A percentile compares a stretch with the other conserved stretches of the same genome.
Evolutionary conservation across 1,140 invertebrate genomes (phyloP).

Genomic region (Ceratosolen solmsi): DNA sequence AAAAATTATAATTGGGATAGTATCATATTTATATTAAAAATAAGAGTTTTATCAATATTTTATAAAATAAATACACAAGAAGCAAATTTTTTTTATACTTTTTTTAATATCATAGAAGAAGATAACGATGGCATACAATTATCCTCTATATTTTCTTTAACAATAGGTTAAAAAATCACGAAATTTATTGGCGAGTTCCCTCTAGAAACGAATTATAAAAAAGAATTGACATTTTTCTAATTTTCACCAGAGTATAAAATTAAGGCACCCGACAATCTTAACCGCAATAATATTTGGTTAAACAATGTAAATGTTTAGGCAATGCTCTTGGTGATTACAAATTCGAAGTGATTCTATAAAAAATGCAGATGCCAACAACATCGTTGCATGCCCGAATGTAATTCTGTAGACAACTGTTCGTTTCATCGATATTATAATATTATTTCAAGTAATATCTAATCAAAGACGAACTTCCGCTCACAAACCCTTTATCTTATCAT

Average conservation of each 20-base stretch:
- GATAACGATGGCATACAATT: conserved; percentile 24
- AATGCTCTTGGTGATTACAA: neutral
- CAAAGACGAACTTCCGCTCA: neutral
- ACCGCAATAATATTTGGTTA: neutral
- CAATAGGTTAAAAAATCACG: conserved; percentile 35
- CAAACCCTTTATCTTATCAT: neutral
- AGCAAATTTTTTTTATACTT: conserved; percentile 5
- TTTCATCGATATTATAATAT: neutral
- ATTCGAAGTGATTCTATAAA: neutral
- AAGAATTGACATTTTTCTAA: neutral
- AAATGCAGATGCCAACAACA: conserved; percentile 2
- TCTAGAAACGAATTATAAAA: neutral
- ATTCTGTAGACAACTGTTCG: neutral
- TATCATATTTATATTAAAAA: too few relatives aligned
- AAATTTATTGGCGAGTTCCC: conserved; percentile 15
- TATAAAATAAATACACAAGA: conserved; percentile 17
- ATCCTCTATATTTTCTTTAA: conserved; percentile 16
- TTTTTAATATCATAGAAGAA: conserved; percentile 27
- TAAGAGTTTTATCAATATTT: neutral
- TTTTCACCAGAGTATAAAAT: conserved; percentile 30
- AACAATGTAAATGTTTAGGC: neutral
- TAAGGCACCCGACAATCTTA: neutral
- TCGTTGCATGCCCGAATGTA: neutral
- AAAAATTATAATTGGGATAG: too few relatives aligned
- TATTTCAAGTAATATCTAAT: neutral